Percentiles rank a stretch among this genome's conserved stretches.
These are phyloP conservation scores for Anagyrus pseudococci DNA, from an alignment of 2,888 invertebrate genomes.

Conservation along the genomic window DNA sequence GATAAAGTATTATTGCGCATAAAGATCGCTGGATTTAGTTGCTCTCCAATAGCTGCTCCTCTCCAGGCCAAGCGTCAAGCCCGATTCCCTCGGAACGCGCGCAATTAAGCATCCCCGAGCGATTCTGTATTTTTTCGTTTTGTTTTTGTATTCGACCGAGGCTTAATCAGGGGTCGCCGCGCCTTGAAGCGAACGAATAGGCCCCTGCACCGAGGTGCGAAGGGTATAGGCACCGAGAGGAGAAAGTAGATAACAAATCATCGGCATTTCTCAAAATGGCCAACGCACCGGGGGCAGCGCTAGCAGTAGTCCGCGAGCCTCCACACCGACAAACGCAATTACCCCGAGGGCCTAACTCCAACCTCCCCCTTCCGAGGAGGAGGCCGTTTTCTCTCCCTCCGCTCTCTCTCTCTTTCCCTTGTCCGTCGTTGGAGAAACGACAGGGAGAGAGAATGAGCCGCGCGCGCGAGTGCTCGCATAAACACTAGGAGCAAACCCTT, in stretches of 20 bases:
- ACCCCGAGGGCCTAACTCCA: conserved; percentile 13
- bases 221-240: not conserved
- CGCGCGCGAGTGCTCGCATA: too few relatives aligned
- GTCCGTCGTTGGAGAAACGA: not conserved
- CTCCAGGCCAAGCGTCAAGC: conserved; percentile 1
- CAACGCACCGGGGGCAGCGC: conserved; percentile 19
- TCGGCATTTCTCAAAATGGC: conserved; percentile 48
- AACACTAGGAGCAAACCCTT: not conserved
- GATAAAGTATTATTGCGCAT: conserved; percentile 44
- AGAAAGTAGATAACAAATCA: conserved; percentile 49
- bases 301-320: not conserved
- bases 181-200: not conserved
- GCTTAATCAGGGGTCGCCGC: conserved; percentile 31
- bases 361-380: not conserved
- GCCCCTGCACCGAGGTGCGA: conserved; percentile 10
- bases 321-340: conserved; percentile 40
- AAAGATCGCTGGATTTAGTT: conserved; percentile 36
- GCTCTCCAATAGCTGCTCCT: not conserved
- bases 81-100: too few relatives aligned
- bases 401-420: not conserved
- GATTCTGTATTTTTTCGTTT: not conserved
- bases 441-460: not conserved
- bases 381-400: not conserved
- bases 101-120: conserved; percentile 39
- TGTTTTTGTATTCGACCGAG: conserved; percentile 4